Evolutionary conservation across 1,140 invertebrate species (phyloP), one percentile per base, ranked within the genome.

Genomic region (Stegodyphus dumicola): DNA sequence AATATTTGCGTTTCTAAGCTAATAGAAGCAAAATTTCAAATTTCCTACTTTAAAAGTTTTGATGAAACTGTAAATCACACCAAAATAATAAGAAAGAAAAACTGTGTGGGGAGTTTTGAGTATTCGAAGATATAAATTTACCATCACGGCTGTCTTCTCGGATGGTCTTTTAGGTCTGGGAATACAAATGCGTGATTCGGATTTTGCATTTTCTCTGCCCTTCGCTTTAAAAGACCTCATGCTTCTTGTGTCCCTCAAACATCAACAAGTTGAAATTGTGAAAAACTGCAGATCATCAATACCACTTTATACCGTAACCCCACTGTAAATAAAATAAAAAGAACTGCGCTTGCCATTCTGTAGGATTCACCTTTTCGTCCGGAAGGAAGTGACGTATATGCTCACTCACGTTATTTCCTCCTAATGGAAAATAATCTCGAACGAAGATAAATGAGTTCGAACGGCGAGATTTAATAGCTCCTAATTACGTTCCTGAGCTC

Each of bases 401-500:
- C 7, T 33, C 10, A 71, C 67, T 70, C 78, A 70, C 54, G 60
- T 71, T 49, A 49, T 18, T 71, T 80, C 64, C 33, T 11, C 9
- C 53, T 49, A 80, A 71, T 64, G 69, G 53, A 70, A 64, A 80
- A 70, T 54, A 80, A n/a, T 18, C 33, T n/a, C n/a, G 52, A 54
- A 11, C 51, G 13, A 6, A 71, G 67, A 71, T 77, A 77, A 77
- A 51, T 48, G 75, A 65, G 75, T 5, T 60, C 9, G 9, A 15
- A 15, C 9, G 56, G 9, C 56, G 56, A 60, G 56, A 48, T 73
- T 33, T 73, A 80, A 71, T 52, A 54, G 67, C 69, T 17, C 33
- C 78, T 80, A 80, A 80, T 80, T 80, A 71, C 75, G 54, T 60
- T 4, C 49, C 49, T 33, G 69, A 54, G 18, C 69, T 71, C 77